Percentiles rank a stretch among this genome's conserved stretches.
Conservation (phyloP, 1,140 invertebrate genomes). For the Trichonephila inaurata region DNA sequence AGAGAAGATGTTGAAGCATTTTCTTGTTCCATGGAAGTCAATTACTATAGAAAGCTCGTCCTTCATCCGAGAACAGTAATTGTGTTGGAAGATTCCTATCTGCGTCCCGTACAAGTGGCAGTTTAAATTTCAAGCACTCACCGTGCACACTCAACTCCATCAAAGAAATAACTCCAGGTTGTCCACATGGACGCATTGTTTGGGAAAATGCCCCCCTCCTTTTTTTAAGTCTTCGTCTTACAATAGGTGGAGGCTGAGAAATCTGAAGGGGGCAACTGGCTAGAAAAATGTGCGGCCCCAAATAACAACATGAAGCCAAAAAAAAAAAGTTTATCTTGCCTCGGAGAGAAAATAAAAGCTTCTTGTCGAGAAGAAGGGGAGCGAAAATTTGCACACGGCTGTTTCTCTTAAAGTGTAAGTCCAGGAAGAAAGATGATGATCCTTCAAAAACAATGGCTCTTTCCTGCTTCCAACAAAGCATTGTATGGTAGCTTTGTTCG, state of each 20-base stretch:
- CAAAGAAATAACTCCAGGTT: slow-evolving; percentile 73
- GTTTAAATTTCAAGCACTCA: slow-evolving; percentile 76
- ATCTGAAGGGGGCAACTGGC: slow-evolving; percentile 62
- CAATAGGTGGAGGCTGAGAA: slow-evolving; percentile 41
- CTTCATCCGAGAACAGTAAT: slow-evolving; percentile 69
- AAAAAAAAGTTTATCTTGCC: slow-evolving; percentile 65
- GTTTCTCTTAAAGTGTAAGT: slow-evolving; percentile 65
- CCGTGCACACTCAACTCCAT: slow-evolving; percentile 12
- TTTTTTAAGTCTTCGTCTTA: slow-evolving; percentile 43
- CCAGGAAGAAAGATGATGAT: slow-evolving; percentile 67
- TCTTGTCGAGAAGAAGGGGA: slow-evolving; percentile 55
- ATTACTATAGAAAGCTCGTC: slow-evolving; percentile 69
- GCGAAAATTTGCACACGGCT: slow-evolving; percentile 72
- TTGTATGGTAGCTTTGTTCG: slow-evolving; percentile 71
- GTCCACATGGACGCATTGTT: slow-evolving; percentile 56
- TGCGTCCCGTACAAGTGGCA: slow-evolving; percentile 60
- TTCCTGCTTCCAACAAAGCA: slow-evolving; percentile 63
- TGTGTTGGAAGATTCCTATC: slow-evolving; percentile 75
- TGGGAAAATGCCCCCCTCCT: slow-evolving; percentile 36
- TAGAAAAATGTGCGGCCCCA: slow-evolving; percentile 70
- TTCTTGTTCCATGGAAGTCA: slow-evolving; percentile 70
- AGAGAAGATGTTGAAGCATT: slow-evolving; percentile 13
- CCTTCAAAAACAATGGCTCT: slow-evolving; percentile 73
- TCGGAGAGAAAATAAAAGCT: slow-evolving; percentile 64
- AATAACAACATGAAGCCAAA: slow-evolving; percentile 65